Evolutionary conservation across 2,113 vertebrate genomes (phyloP).

Genomic region (Scophthalmus maximus): DNA sequence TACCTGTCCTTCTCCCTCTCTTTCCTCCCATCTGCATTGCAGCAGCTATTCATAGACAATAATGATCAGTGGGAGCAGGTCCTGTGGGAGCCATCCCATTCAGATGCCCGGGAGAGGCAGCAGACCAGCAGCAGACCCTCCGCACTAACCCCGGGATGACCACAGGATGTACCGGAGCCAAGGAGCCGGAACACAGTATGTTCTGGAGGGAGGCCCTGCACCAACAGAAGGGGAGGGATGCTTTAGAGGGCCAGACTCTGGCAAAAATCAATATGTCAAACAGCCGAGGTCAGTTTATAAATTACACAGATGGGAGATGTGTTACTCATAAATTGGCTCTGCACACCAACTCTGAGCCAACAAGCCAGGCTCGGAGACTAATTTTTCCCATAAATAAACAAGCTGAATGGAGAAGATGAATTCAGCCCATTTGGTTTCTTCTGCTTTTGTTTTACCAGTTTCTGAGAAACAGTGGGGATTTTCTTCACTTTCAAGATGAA

Average conservation of each 20-base stretch:
- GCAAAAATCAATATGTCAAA: constrained; percentile 75
- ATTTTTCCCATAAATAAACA: constrained; percentile 51
- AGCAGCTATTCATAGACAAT: constrained; percentile 74
- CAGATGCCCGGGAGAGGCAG: constrained; percentile 43
- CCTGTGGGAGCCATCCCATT: constrained; percentile 61
- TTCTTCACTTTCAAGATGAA: constrained; percentile 37
- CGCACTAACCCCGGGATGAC: constrained; percentile 39
- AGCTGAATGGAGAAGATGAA: constrained; percentile 36
- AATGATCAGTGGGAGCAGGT: constrained; percentile 59
- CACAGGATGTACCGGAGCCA: constrained; percentile 35
- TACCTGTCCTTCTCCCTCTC: constrained; percentile 21
- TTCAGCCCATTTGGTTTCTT: constrained; percentile 19
- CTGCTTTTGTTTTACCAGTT: constrained; percentile 27
- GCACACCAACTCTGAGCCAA: constrained; percentile 6
- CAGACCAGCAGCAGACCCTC: constrained; percentile 48
- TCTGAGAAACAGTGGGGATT: constrained; percentile 27
- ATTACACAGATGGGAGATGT: constrained; percentile 62
- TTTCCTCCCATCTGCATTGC: constrained; percentile 75
- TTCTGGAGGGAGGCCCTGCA: constrained; percentile 55
- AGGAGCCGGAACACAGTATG: constrained; percentile 12
- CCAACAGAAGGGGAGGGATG: constrained; percentile 42
- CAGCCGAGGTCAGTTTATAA: constrained; percentile 70
- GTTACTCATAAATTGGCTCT: constrained; percentile 63
- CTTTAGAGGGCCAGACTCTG: constrained; percentile 57
- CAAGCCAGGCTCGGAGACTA: constrained; percentile 23